Evolutionary conservation across 2,113 vertebrate genomes (phyloP).

Genomic region (Canis aureus): DNA sequence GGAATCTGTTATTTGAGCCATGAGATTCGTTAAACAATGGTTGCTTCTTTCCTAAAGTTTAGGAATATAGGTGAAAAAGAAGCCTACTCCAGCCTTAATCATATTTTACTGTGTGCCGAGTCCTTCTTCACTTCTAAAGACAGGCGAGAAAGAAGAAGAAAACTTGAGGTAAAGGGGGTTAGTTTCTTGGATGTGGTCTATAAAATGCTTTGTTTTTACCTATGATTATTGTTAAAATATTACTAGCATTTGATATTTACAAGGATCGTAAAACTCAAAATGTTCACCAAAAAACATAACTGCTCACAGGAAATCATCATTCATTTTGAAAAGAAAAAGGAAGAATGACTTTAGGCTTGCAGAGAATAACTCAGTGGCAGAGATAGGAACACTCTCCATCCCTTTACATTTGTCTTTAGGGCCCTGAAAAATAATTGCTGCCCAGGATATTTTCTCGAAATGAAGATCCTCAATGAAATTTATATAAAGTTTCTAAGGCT

Average conservation of each 20-base stretch:
- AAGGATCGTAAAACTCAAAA: not conserved
- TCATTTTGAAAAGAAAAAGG: not conserved
- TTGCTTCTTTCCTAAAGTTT: not conserved
- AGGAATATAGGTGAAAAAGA: not conserved
- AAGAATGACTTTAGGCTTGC: not conserved
- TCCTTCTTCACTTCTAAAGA: not conserved
- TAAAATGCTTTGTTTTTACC: not conserved
- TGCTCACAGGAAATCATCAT: not conserved
- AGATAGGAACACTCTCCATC: not conserved
- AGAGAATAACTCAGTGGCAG: not conserved
- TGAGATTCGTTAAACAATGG: not conserved
- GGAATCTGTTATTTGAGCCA: not conserved
- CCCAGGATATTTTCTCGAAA: not conserved
- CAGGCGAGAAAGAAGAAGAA: not conserved
- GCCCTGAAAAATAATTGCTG: not conserved
- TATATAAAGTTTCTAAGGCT: not conserved
- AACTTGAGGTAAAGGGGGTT: not conserved
- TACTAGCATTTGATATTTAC: not conserved
- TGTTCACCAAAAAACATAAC: not conserved
- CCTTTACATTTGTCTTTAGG: not conserved
- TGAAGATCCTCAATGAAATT: not conserved
- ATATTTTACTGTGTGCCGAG: not conserved
- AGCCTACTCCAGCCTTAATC: not conserved
- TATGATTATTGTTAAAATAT: constrained; percentile 8
- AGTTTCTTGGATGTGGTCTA: not conserved